phyloP scores from a whole-genome alignment of 1,140 invertebrate genomes.

The Sipha flava region DNA sequence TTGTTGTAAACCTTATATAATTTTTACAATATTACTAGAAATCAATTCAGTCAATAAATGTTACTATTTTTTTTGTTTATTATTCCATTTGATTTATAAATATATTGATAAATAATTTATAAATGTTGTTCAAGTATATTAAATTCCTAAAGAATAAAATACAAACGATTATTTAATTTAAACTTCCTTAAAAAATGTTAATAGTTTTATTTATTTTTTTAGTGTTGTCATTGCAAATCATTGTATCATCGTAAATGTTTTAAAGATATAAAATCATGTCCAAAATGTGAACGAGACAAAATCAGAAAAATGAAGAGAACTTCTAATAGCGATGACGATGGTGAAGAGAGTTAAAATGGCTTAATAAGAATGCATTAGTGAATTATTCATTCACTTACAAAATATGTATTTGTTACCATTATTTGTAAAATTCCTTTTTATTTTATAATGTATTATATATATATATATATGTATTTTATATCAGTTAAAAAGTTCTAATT shows the following conservation, averaged over 20 bases:
- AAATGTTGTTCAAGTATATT: no score
- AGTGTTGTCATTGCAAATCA: conserved; percentile 5
- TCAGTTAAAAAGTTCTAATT: neutral
- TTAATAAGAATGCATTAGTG: neutral
- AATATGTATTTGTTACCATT: no score
- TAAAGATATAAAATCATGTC: neutral
- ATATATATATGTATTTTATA: neutral
- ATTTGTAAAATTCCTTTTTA: neutral
- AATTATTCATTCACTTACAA: no score
- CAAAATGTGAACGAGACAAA: neutral
- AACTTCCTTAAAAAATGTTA: neutral
- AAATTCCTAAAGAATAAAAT: no score
- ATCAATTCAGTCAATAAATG: no score
- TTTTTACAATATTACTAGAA: no score
- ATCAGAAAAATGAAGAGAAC: neutral
- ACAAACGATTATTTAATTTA: no score
- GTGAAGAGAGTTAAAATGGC: neutral
- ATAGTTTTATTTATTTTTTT: neutral
- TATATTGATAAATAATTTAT: no score
- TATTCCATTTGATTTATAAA: neutral
- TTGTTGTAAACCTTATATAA: no score
- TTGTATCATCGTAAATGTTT: neutral
- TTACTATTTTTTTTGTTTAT: no score
- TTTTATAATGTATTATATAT: neutral
- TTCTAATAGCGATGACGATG: neutral